Evolutionary conservation across 1,140 invertebrate genomes (phyloP).

Genomic region (Drosophila erecta): DNA sequence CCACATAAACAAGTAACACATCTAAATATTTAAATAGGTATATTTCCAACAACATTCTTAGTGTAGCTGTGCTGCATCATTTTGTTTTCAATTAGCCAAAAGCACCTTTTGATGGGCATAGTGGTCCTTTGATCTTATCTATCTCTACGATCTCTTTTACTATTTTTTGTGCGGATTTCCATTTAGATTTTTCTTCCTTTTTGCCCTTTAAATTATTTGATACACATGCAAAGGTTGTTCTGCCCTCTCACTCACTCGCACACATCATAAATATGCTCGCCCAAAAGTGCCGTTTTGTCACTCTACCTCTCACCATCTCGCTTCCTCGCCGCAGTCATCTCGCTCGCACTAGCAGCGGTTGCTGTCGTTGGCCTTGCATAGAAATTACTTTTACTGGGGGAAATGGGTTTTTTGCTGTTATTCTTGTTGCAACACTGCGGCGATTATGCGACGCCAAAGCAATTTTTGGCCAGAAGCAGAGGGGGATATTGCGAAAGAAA

Average conservation of each 20-base stretch:
- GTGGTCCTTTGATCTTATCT: not conserved
- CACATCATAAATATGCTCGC: conserved; percentile 69
- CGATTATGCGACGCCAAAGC: conserved; percentile 62
- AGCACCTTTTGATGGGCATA: not conserved
- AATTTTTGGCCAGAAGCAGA: conserved; percentile 39
- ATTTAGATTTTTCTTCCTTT: conserved; percentile 42
- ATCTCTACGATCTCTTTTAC: not conserved
- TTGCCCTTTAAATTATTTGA: conserved; percentile 47
- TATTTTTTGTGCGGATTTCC: conserved; percentile 14
- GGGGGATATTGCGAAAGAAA: not conserved
- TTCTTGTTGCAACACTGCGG: conserved; percentile 47
- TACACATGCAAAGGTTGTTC: conserved; percentile 23
- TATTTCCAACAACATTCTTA: too few species aligned
- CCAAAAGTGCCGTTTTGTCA: conserved; percentile 70
- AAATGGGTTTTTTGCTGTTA: conserved; percentile 43
- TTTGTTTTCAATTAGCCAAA: not conserved
- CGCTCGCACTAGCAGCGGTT: not conserved
- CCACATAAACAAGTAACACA: too few species aligned
- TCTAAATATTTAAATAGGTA: not conserved
- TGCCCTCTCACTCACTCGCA: conserved; percentile 25
- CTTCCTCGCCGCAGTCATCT: not conserved
- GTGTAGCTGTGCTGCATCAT: not conserved
- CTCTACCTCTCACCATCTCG: conserved; percentile 4
- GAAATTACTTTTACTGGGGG: conserved; percentile 59
- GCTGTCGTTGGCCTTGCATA: conserved; percentile 45